A percentile compares a stretch with the other conserved stretches of the same genome.
Conservation (phyloP, 2,888 invertebrate species). For the Aethes cnicana region DNA sequence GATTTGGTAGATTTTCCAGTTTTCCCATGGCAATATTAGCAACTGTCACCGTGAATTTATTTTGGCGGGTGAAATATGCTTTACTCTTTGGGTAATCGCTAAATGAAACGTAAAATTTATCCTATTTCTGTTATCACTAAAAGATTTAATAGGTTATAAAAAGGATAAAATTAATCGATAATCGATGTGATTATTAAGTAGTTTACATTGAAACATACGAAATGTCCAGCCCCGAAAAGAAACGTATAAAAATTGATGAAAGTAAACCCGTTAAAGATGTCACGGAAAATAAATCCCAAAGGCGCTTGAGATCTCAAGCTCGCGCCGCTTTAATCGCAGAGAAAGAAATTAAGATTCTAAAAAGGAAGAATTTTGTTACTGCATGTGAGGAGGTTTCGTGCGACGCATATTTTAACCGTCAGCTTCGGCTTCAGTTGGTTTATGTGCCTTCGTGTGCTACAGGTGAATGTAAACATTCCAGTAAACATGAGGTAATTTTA, state of each 20-base stretch:
- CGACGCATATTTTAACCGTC: conserved; percentile 55
- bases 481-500: conserved; percentile 48
- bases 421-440: conserved; percentile 53
- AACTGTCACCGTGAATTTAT: no score
- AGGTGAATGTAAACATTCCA: conserved; percentile 51
- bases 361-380: conserved; percentile 61
- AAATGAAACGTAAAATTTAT: no score
- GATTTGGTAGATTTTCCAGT: no score
- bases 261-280: background rate
- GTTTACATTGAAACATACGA: no score
- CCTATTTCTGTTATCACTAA: no score
- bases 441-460: conserved; percentile 58
- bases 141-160: no score
- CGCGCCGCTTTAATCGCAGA: conserved; percentile 47
- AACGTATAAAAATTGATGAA: conserved; percentile 44
- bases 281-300: background rate
- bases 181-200: no score
- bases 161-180: no score
- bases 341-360: conserved; percentile 34
- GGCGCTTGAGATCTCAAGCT: conserved; percentile 41
- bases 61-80: no score
- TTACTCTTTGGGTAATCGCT: no score
- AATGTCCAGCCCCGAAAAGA: conserved; percentile 55
- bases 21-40: no score
- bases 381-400: conserved; percentile 67